A percentile compares a stretch with the other conserved stretches of the same genome.
These are phyloP conservation scores for Arrhamphus sclerolepis DNA, from an alignment of 2,797 vertebrate species.

Conservation along the genomic window DNA sequence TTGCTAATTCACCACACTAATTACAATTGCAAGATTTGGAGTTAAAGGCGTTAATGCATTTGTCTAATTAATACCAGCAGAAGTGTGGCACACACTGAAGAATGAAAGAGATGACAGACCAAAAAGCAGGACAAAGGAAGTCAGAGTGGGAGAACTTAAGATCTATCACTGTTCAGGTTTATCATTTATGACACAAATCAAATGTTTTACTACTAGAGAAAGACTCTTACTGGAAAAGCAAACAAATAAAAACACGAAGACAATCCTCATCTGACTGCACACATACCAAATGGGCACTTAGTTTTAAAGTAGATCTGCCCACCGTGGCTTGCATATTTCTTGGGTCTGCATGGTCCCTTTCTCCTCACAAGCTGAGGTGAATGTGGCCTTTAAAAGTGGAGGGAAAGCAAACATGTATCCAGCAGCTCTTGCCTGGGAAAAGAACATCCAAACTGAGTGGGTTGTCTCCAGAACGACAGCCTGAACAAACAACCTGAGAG, in stretches of 20 bases:
- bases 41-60: slow-evolving; percentile 59
- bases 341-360: slow-evolving; percentile 41
- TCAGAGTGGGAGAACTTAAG: background rate
- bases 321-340: slow-evolving; percentile 52
- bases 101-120: background rate
- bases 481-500: slow-evolving; percentile 78
- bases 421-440: slow-evolving; percentile 75
- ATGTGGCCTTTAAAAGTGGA: slow-evolving; percentile 73
- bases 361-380: slow-evolving; percentile 61
- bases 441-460: slow-evolving; percentile 74
- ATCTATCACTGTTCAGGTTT: slow-evolving; percentile 7
- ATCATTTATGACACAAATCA: background rate
- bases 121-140: background rate
- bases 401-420: slow-evolving; percentile 76
- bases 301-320: slow-evolving; percentile 58
- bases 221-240: slow-evolving; percentile 20
- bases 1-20: slow-evolving; percentile 56
- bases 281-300: slow-evolving; percentile 55
- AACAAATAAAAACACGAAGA: slow-evolving; percentile 47
- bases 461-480: slow-evolving; percentile 69
- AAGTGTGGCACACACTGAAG: slow-evolving; percentile 3
- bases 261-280: slow-evolving; percentile 42
- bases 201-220: slow-evolving; percentile 19
- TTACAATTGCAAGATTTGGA: slow-evolving; percentile 44
- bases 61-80: slow-evolving; percentile 49